These are phyloP conservation scores for Fissipunctia ypsillon DNA, from an alignment of 2,888 invertebrate genomes.

Conservation along the genomic window DNA sequence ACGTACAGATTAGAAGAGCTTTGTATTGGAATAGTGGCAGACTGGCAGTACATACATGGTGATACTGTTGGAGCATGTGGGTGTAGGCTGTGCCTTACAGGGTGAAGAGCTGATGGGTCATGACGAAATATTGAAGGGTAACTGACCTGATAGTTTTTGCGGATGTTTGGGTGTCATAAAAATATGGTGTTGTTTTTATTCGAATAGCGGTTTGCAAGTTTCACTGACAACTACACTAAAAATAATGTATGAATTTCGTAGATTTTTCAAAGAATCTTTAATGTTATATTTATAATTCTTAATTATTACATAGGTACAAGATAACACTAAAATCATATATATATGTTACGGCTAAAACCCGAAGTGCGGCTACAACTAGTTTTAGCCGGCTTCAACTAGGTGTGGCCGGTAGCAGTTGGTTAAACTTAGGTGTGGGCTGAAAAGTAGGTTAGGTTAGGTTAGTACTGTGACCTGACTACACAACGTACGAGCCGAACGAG, in stretches of 20 bases:
- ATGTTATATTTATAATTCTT: no score
- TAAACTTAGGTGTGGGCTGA: no score
- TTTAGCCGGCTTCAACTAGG: no score
- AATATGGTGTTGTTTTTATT: not conserved
- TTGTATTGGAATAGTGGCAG: constrained; percentile 31
- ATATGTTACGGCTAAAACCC: no score
- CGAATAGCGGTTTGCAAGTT: not conserved
- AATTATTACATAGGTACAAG: no score
- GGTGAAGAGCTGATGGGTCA: constrained; percentile 6
- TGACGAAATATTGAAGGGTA: constrained; percentile 37
- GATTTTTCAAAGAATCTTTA: not conserved
- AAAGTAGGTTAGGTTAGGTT: no score
- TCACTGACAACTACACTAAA: not conserved
- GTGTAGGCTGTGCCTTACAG: constrained; percentile 47
- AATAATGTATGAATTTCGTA: not conserved
- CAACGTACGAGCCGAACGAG: no score
- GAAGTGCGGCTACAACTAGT: no score
- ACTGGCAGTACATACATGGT: constrained; percentile 55
- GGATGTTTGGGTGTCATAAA: not conserved
- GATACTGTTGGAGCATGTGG: constrained; percentile 44
- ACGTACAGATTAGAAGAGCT: constrained; percentile 66
- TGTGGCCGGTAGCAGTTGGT: no score
- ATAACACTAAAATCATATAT: no score
- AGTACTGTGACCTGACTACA: no score
- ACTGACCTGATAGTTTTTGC: constrained; percentile 12